A percentile compares a stretch with the other conserved stretches of the same genome.
These are phyloP conservation scores for Netelia fuscicornis DNA, from an alignment of 2,888 invertebrate species.

Conservation along the genomic window DNA sequence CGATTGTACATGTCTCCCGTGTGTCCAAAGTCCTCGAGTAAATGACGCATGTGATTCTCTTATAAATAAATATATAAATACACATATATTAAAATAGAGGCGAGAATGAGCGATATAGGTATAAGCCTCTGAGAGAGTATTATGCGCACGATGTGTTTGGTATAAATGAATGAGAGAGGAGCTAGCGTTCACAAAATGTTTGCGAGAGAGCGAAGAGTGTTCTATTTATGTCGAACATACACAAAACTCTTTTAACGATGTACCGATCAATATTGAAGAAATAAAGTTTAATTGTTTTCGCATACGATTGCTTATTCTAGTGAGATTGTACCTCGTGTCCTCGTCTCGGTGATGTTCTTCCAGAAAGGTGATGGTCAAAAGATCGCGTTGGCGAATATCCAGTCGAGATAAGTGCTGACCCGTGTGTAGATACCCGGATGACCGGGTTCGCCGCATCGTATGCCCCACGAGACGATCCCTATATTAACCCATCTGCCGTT, in stretches of 20 bases:
- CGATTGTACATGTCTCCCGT: constrained; percentile 65
- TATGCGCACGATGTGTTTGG: background rate
- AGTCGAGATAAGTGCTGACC: constrained; percentile 89
- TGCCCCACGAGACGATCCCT: constrained; percentile 95
- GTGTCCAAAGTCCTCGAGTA: constrained; percentile 49
- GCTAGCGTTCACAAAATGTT: constrained; percentile 29
- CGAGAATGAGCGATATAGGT: constrained; percentile 30
- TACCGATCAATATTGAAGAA: constrained; percentile 77
- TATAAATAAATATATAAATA: constrained; percentile 22
- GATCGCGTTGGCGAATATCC: constrained; percentile 88
- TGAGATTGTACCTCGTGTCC: too few relatives aligned
- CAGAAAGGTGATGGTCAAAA: constrained; percentile 81
- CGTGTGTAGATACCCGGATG: constrained; percentile 93
- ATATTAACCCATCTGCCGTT: constrained; percentile 92
- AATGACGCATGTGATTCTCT: constrained; percentile 32
- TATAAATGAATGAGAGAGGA: constrained; percentile 35
- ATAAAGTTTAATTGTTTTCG: constrained; percentile 81
- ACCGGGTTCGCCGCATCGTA: constrained; percentile 91
- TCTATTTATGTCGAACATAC: constrained; percentile 74
- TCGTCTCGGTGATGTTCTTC: background rate
- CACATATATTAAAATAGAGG: background rate
- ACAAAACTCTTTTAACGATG: constrained; percentile 74
- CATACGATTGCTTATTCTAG: background rate
- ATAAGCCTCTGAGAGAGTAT: constrained; percentile 16
- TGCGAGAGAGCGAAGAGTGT: constrained; percentile 60